Evolutionary conservation across 2,113 vertebrate species (phyloP), one percentile per base, ranked within the genome.

Genomic region (Macquaria ambigua): DNA sequence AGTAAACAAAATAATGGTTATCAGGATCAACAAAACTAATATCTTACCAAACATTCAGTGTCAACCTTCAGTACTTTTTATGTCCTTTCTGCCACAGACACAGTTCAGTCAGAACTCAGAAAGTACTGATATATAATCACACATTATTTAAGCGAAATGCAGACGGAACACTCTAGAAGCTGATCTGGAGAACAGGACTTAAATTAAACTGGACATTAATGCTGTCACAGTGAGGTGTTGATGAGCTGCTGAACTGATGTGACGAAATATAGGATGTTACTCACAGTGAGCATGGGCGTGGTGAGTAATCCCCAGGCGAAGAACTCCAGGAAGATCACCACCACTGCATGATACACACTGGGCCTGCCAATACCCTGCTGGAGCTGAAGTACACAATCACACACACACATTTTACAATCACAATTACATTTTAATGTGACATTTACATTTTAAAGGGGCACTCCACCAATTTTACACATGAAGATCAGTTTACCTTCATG

Each of bases 241-340:
- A 61, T 34, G 6, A 14, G 61, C 28, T 37, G 31, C 31, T 10
- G 34, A 23, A 34, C 10, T 10, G 31, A 21, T 2, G 20, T 62
- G 31, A 59, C 25, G 11, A 6, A 61, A 37, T 63, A 31, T 31
- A 31, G 28, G 28, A 31, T 37, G 37, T 83, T 90, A 97, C 98
- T 97, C 92, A 99, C 98, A 0, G 96, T 96, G 81, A 99, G 95
- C 97, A 98, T 97, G 48, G 98, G 98, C 34, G 97, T 99, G 68
- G 98, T 99, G 90, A 99, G 95, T 6, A 99, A 93, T 15, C 98
- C 98, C 98, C 98, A 99, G 14, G 98, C 97, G 85, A 99, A 99
- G 95, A 99, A 99, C 94, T 99, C 98, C 46, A 99, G 92, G 93
- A 99, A 99, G 93, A 99, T 99, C 83, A 99, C 97, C 89, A 98